These are phyloP conservation scores for Narcine bancroftii DNA, from an alignment of 2,113 vertebrate genomes.

Conservation along the genomic window DNA sequence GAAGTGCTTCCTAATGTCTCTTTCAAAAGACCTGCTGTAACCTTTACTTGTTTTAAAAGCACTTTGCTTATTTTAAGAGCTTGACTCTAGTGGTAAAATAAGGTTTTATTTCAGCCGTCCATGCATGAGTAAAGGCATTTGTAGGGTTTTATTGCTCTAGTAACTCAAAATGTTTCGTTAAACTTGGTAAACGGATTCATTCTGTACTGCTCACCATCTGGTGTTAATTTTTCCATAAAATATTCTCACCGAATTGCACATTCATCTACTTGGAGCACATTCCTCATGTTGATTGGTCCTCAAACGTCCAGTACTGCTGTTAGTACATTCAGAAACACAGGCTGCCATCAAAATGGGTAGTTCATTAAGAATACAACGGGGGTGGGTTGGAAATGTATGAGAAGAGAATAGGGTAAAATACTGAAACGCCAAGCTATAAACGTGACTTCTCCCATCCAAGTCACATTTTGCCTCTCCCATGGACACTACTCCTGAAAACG, in stretches of 20 bases:
- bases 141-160: neutral
- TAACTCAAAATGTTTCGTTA: neutral
- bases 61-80: neutral
- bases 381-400: no score
- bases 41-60: neutral
- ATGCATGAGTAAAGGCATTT: neutral
- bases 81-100: neutral
- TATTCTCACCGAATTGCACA: neutral
- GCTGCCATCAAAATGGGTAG: no score
- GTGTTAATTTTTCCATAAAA: neutral
- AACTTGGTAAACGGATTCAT: neutral
- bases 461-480: no score
- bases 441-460: no score
- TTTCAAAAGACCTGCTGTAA: no score
- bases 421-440: no score
- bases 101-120: neutral
- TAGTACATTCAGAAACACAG: neutral
- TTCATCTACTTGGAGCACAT: neutral
- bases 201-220: neutral
- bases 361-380: no score
- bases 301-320: neutral
- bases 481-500: no score
- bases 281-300: neutral
- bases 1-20: no score
- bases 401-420: no score